Evolutionary conservation across 2,113 vertebrate species (phyloP), one percentile per base, ranked within the genome.

Genomic region (Hydrolagus affinis): DNA sequence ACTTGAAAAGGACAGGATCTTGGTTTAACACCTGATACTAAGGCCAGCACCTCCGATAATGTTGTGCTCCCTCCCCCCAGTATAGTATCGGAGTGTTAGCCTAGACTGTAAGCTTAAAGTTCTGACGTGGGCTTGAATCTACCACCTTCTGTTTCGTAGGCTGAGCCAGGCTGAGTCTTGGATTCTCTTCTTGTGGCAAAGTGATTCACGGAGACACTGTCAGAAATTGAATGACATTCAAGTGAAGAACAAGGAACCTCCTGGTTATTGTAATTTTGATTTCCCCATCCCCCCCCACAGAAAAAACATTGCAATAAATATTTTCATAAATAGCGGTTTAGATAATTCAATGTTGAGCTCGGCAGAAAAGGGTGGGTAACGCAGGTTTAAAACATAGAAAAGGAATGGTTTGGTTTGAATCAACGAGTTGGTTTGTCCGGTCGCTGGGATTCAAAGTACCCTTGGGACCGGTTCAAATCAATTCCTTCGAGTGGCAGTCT

Each of bases 151-250:
- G 44, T 3, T 44, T 44, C 44, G 6, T 44, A 44, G 44, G 44
- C 44, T 44, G 44, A 44, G 44, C 44, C 44, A 44, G 44, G 6
- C 44, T 44, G 44, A 44, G 44, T 6, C 44, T 44, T 6, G 44
- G 44, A 44, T 3, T 44, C 44, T 44, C 44, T 44, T 44, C 6
- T 4, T 75, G 57, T 86, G 87, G 78, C 85, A 69, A 72, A 62
- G 77, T 60, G 66, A 60, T 86, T 85, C 88, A 70, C 86, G 85
- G 87, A 86, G 85, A 86, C 70, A 57, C 86, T 19, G 64, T 64
- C 85, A 70, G 85, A 86, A 88, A 78, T 87, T 86, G 15, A 69
- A 71, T 30, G 15, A 70, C 85, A 87, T 77, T 12, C 17, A 86
- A 86, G 85, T 86, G 71, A 59, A 85, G 62, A 86, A 85, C 88